Base-by-base conservation (phyloP, 2,888 invertebrate genomes). In the Alloscopus bannaensis region DNA sequence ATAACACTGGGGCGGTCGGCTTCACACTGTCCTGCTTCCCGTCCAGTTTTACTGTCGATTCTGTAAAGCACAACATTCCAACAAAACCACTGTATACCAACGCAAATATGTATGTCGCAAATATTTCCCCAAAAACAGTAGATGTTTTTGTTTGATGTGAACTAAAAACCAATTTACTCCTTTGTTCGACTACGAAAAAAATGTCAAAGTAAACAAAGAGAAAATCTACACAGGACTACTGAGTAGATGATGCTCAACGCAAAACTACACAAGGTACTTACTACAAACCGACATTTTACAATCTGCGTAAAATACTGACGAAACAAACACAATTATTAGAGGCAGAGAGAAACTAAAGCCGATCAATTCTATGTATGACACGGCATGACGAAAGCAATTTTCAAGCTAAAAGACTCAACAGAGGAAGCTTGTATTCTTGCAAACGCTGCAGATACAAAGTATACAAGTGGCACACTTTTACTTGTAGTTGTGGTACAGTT, bases 1-100 rank as follows among this genome's bases (percentile, higher is more conserved):
- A 85, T 85, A 85, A 84, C 84, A 85, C 85, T 69, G 85, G 85
- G 80, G 81, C 84, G 60, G 84, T 76, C 50, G 83, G 80, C 55
- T 80, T 82, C 47, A 47, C 66, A 75, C 68, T 55, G 68, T 78
- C 81, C 78, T 84, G 70, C 70, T 83, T 72, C 71, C 78, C 82
- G 78, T 83, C 85, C 85, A 85, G 85, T 60, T 84, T 85, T 81
- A 77, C 75, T 81, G 71, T 47, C 69, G 77, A 71, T 55, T 76
- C 80, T 83, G 77, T n/a, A 84, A 84, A 73, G 62, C 59, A 72
- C 65, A 75, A 78, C 22, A 77, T 62, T 40, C 60, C 36, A 40
- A 36, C 18, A 60, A 36, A 60, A 60, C 60, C 60, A 60, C 60
- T 60, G 40, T 60, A 60, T 59, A n/a, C 59, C n/a, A n/a, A n/a